Conservation (phyloP, 2,888 invertebrate species). For the Venusia cambrica region DNA sequence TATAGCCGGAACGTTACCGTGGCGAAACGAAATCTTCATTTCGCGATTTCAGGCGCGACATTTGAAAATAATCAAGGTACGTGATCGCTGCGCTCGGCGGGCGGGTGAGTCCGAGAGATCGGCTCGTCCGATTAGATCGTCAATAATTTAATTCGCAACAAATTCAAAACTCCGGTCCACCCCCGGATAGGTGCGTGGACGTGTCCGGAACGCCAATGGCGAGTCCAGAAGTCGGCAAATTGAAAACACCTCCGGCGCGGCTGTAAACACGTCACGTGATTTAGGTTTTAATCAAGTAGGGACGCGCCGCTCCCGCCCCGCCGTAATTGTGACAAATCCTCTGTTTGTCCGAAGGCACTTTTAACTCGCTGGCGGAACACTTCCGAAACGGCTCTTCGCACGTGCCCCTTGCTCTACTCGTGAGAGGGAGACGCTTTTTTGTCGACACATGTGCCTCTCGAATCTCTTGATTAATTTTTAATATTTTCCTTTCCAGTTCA, state of each 20-base stretch:
- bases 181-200: slow-evolving; percentile 74
- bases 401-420: too few species aligned
- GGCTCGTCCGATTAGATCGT: slow-evolving; percentile 69
- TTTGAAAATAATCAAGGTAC: slow-evolving; percentile 74
- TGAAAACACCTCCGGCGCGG: slow-evolving; percentile 79
- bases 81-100: slow-evolving; percentile 49
- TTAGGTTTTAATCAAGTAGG: slow-evolving; percentile 82
- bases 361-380: slow-evolving; percentile 72
- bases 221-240: slow-evolving; percentile 74
- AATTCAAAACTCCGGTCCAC: slow-evolving; percentile 73
- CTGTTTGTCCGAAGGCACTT: slow-evolving; percentile 80
- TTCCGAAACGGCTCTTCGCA: slow-evolving; percentile 73
- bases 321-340: slow-evolving; percentile 81
- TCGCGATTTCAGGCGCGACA: slow-evolving; percentile 59
- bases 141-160: slow-evolving; percentile 80
- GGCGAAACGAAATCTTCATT: slow-evolving; percentile 55
- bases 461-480: slow-evolving; percentile 77
- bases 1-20: slow-evolving; percentile 62
- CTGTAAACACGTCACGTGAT: slow-evolving; percentile 82
- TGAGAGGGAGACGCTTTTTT: slow-evolving; percentile 72
- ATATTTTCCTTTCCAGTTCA: slow-evolving; percentile 80
- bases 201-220: slow-evolving; percentile 78
- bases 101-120: slow-evolving; percentile 46
- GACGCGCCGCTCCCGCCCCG: slow-evolving; percentile 72
- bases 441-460: slow-evolving; percentile 77